These are phyloP conservation scores for Varroa destructor DNA, from an alignment of 1,140 invertebrate species.

Conservation along the genomic window DNA sequence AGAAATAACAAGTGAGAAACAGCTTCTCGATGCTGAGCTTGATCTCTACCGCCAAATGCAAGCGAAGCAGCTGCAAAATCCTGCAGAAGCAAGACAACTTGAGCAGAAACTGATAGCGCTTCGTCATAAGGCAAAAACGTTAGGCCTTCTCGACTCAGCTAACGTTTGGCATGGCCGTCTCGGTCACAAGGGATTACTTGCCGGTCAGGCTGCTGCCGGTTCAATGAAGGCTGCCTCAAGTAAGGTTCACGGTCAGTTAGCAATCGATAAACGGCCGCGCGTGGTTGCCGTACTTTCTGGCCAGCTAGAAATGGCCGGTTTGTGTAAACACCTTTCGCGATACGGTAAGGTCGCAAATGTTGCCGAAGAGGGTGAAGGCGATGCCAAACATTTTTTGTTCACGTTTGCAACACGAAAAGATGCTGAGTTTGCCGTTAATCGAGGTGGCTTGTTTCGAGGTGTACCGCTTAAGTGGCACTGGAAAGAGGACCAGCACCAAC, in stretches of 20 bases:
- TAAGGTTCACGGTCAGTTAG: background rate
- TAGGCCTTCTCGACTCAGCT: background rate
- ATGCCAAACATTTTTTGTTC: conserved; percentile 20
- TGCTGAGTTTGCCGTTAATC: conserved; percentile 28
- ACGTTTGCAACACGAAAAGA: conserved; percentile 31
- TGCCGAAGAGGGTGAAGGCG: conserved; percentile 15
- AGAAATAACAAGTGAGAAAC: conserved; percentile 53
- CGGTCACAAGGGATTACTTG: conserved; percentile 14
- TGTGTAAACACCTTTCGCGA: conserved; percentile 19
- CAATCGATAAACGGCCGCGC: conserved; percentile 2
- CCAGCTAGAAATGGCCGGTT: conserved; percentile 23
- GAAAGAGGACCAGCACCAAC: background rate
- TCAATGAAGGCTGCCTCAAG: background rate
- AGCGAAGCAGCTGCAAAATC: conserved; percentile 48
- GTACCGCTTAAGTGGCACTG: conserved; percentile 8
- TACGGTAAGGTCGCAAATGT: conserved; percentile 11
- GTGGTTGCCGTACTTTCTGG: conserved; percentile 6
- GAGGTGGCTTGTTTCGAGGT: conserved; percentile 2
- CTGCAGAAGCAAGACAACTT: conserved; percentile 32
- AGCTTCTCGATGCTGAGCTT: conserved; percentile 71
- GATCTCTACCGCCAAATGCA: conserved; percentile 71
- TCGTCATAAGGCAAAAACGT: background rate
- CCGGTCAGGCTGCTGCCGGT: background rate
- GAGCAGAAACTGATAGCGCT: conserved; percentile 7
- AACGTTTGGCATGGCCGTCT: conserved; percentile 11